phyloP scores from a whole-genome alignment of 2,797 vertebrate genomes.

The Catostomus latipinnis region DNA sequence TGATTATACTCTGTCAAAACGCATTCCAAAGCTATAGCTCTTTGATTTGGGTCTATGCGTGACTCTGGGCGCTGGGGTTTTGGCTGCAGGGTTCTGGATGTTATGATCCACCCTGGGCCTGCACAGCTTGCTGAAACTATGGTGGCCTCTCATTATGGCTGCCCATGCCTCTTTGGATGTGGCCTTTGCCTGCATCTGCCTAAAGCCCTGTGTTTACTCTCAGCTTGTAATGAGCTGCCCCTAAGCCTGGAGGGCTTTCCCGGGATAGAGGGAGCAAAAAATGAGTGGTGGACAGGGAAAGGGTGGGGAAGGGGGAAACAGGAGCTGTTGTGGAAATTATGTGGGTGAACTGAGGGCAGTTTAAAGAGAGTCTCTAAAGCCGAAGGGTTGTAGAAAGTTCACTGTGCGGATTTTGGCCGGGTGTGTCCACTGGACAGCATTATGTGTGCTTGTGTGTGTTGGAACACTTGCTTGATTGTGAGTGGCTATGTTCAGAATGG shows the following conservation, averaged over 20 bases:
- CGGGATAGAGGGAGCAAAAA: constrained; percentile 35
- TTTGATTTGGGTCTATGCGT: constrained; percentile 42
- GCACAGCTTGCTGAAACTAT: constrained; percentile 50
- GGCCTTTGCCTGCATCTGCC: constrained; percentile 59
- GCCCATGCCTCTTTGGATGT: constrained; percentile 67
- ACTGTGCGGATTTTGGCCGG: constrained; percentile 57
- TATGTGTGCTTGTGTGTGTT: constrained; percentile 37
- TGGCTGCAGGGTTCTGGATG: constrained; percentile 35
- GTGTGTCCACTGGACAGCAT: constrained; percentile 58
- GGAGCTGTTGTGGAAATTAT: constrained; percentile 8
- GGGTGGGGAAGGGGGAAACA: not conserved
- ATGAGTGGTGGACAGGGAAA: constrained; percentile 23
- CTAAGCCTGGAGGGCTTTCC: constrained; percentile 58
- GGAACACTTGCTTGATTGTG: too few species aligned
- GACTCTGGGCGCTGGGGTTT: constrained; percentile 43
- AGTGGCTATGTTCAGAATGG: not conserved
- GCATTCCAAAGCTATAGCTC: too few species aligned
- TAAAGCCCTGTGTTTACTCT: constrained; percentile 54
- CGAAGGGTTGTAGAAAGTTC: constrained; percentile 69
- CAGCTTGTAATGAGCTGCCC: constrained; percentile 56
- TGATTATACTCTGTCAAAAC: not conserved
- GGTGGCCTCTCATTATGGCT: constrained; percentile 75
- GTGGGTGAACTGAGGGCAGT: constrained; percentile 63
- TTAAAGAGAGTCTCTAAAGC: constrained; percentile 61
- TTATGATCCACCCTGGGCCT: constrained; percentile 50